These are phyloP conservation scores for Brachyrhaphis roseni DNA, from an alignment of 2,797 vertebrate species.

Conservation along the genomic window DNA sequence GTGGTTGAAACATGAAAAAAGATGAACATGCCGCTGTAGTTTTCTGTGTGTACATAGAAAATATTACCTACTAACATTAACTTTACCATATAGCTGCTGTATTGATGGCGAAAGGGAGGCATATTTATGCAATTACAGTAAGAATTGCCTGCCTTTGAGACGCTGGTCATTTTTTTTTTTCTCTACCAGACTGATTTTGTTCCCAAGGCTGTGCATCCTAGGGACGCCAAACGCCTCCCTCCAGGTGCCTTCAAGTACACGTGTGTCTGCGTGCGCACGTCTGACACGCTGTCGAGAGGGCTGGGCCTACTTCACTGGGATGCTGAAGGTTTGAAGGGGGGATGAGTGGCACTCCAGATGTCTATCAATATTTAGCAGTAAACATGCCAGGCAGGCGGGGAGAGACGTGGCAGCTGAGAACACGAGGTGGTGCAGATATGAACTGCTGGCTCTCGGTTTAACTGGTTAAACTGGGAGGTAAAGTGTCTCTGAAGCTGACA, in stretches of 20 bases:
- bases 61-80: conserved; percentile 32
- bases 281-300: conserved; percentile 39
- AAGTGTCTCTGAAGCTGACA: conserved; percentile 39
- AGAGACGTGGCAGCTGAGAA: conserved; percentile 75
- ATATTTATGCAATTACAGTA: conserved; percentile 54
- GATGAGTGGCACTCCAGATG: conserved; percentile 83
- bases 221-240: conserved; percentile 52
- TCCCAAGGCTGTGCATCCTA: conserved; percentile 57
- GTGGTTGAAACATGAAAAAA: not conserved
- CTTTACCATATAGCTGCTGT: conserved; percentile 27
- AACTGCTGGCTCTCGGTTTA: conserved; percentile 61
- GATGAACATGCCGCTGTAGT: not conserved
- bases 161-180: conserved; percentile 52
- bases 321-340: conserved; percentile 70
- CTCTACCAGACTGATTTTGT: conserved; percentile 48
- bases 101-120: conserved; percentile 55
- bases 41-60: not conserved
- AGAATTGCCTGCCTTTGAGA: conserved; percentile 66
- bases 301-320: conserved; percentile 68
- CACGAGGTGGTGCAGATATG: conserved; percentile 61
- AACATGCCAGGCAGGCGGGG: conserved; percentile 77
- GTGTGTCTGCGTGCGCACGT: conserved; percentile 29
- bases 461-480: conserved; percentile 53
- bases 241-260: conserved; percentile 47
- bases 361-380: conserved; percentile 87